phyloP scores from a whole-genome alignment of 2,888 invertebrate species.

The Netelia melanura region DNA sequence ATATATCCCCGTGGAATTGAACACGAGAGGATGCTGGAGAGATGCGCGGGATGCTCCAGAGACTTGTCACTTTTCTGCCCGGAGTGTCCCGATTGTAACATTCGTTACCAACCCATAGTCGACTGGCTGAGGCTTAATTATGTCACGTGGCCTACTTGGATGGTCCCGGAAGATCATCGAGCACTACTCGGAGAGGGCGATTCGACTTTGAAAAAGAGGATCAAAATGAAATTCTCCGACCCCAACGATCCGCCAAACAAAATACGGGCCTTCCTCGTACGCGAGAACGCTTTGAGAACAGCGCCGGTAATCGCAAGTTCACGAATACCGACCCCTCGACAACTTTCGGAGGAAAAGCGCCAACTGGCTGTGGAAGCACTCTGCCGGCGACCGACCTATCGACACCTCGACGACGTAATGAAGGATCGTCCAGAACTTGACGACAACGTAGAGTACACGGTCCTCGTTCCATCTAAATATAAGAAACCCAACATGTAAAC shows the following conservation, averaged over 20 bases:
- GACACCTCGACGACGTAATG: constrained; percentile 26
- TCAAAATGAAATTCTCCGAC: constrained; percentile 18
- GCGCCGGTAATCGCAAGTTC: neutral
- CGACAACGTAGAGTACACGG: constrained; percentile 22
- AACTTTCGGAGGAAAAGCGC: constrained; percentile 28
- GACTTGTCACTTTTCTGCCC: constrained; percentile 33
- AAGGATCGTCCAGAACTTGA: constrained; percentile 27
- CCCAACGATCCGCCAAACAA: constrained; percentile 19
- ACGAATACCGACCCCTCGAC: neutral
- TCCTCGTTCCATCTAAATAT: constrained; percentile 33
- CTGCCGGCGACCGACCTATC: neutral
- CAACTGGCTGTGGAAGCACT: constrained; percentile 24
- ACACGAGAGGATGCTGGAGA: neutral
- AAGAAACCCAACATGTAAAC: neutral
- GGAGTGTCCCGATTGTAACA: constrained; percentile 53
- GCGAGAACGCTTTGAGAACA: constrained; percentile 23
- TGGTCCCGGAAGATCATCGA: constrained; percentile 36
- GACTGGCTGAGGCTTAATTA: constrained; percentile 43
- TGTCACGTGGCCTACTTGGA: constrained; percentile 34
- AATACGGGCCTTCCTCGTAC: constrained; percentile 2
- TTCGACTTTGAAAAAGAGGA: neutral
- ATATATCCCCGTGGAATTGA: too few relatives aligned
- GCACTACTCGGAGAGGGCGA: constrained; percentile 22
- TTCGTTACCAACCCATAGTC: constrained; percentile 36
- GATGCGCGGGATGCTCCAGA: constrained; percentile 35